phyloP scores from a whole-genome alignment of 2,113 vertebrate genomes.

The Hyla sarda region DNA sequence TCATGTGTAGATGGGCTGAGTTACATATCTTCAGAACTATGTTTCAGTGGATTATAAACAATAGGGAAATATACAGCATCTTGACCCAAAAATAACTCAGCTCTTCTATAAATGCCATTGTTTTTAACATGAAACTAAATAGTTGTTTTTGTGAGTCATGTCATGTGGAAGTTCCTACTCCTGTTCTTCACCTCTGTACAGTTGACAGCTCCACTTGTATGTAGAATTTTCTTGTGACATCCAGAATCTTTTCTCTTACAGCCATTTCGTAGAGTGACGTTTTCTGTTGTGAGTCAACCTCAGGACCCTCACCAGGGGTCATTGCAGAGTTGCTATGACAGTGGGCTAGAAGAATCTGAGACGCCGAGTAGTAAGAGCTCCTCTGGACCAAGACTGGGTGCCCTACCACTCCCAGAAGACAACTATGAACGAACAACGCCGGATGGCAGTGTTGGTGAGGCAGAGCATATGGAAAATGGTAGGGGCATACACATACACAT shows the following conservation, averaged over 20 bases:
- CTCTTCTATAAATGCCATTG: neutral
- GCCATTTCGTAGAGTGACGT: conserved; percentile 99
- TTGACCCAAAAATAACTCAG: no score
- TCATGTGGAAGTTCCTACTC: neutral
- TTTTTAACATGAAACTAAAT: neutral
- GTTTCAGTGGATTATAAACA: no score
- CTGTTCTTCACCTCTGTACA: conserved; percentile 9
- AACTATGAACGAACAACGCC: conserved; percentile 99
- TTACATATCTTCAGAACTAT: neutral
- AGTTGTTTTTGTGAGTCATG: neutral
- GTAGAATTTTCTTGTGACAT: conserved; percentile 81
- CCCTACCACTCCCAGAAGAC: conserved; percentile 99
- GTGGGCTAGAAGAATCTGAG: conserved; percentile 99
- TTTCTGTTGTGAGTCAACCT: conserved; percentile 99
- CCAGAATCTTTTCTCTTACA: conserved; percentile 97
- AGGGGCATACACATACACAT: conserved; percentile 93
- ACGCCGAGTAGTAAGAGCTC: conserved; percentile 99
- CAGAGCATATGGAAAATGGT: conserved; percentile 99
- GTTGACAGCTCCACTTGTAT: conserved; percentile 3
- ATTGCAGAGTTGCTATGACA: conserved; percentile 99
- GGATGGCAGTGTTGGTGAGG: conserved; percentile 99
- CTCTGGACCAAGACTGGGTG: conserved; percentile 97
- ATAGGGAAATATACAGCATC: no score
- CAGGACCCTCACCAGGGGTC: conserved; percentile 99
- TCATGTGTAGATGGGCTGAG: neutral